A percentile compares a stretch with the other conserved stretches of the same genome.
These are phyloP conservation scores for Calliphora vicina DNA, from an alignment of 1,140 invertebrate genomes.

Conservation along the genomic window DNA sequence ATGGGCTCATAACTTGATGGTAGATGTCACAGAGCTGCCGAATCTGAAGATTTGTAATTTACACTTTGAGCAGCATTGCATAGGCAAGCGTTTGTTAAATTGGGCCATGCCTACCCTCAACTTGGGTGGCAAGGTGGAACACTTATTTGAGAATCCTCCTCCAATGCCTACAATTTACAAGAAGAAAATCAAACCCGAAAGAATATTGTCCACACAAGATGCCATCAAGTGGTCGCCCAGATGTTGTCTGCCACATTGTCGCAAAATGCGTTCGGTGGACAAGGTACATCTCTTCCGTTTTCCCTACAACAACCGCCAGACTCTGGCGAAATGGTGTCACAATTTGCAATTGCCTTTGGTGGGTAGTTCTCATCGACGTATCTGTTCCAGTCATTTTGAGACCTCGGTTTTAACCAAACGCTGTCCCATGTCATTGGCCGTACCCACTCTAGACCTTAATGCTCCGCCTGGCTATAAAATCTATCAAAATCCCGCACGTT, in stretches of 20 bases:
- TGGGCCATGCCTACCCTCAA: constrained; percentile 60
- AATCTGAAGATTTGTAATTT: constrained; percentile 54
- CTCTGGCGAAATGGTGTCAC: constrained; percentile 57
- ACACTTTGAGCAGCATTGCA: constrained; percentile 57
- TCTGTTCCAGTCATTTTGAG: constrained; percentile 58
- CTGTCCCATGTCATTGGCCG: constrained; percentile 55
- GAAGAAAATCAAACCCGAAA: constrained; percentile 33
- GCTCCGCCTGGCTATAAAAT: constrained; percentile 54
- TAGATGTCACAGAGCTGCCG: constrained; percentile 45
- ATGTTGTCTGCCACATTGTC: constrained; percentile 56
- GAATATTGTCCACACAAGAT: constrained; percentile 16
- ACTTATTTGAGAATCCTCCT: constrained; percentile 57
- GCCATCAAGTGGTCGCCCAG: constrained; percentile 53
- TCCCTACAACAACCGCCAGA: constrained; percentile 55
- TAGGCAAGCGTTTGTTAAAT: constrained; percentile 55
- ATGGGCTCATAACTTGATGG: constrained; percentile 57
- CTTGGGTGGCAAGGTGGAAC: constrained; percentile 51
- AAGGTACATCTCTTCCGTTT: constrained; percentile 58
- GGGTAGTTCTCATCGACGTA: constrained; percentile 52
- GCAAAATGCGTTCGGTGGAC: constrained; percentile 52
- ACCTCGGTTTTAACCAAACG: constrained; percentile 56
- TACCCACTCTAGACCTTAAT: constrained; percentile 57
- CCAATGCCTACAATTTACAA: constrained; percentile 51
- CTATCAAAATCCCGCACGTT: constrained; percentile 57
- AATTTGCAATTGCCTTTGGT: constrained; percentile 54